Conservation (phyloP, 2,113 vertebrate species). For the Bos indicus region DNA sequence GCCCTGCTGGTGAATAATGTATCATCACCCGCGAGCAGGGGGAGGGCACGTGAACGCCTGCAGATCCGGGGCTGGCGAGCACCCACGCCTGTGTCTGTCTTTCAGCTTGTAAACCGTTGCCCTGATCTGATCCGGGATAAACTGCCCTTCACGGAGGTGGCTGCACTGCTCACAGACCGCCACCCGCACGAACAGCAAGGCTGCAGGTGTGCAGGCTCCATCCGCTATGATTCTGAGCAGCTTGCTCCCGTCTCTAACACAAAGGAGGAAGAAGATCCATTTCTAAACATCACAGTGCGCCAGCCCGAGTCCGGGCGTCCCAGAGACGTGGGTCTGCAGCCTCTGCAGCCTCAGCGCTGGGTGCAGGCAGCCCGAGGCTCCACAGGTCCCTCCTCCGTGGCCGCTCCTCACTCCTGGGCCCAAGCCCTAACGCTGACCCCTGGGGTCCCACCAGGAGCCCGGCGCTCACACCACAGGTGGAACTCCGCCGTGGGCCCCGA, state of each 20-base stretch:
- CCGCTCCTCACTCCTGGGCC: neutral
- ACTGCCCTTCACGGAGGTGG: conserved; percentile 51
- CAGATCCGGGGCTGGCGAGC: rapidly evolving
- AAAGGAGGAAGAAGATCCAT: neutral
- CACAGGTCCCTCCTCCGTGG: rapidly evolving
- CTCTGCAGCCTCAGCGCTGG: neutral
- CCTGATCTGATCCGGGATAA: conserved; percentile 67
- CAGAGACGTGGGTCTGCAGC: neutral
- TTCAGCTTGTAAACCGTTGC: conserved; percentile 51
- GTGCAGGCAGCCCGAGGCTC: neutral
- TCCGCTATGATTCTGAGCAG: conserved; percentile 30
- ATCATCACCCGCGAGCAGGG: conserved; percentile 27
- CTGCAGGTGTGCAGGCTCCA: neutral
- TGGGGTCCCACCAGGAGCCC: neutral
- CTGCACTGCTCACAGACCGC: conserved; percentile 43
- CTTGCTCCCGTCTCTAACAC: conserved; percentile 31
- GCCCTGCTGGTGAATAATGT: conserved; percentile 65
- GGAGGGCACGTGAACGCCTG: neutral
- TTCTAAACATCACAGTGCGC: neutral
- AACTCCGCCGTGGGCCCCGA: rapidly evolving
- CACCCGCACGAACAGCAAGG: conserved; percentile 25
- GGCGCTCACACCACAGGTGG: no score
- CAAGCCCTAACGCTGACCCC: neutral
- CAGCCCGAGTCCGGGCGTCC: neutral
- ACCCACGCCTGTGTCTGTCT: neutral